These are phyloP conservation scores for Girardia tigrina DNA, from an alignment of 2,888 invertebrate species.

Conservation along the genomic window DNA sequence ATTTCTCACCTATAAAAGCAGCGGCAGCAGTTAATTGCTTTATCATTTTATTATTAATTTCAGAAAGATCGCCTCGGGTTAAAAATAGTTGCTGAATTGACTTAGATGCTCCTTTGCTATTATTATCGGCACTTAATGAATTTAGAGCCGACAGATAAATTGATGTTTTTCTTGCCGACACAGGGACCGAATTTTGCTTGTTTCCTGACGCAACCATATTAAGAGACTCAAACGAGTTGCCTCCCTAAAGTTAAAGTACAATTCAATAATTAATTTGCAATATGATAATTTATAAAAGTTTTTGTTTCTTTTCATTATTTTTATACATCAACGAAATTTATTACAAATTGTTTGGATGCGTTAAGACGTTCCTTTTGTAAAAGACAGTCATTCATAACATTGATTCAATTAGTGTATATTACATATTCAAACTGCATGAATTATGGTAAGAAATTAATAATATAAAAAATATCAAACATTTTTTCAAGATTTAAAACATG, in stretches of 20 bases:
- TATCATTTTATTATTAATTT: conserved; percentile 12
- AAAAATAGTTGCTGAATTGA: conserved; percentile 11
- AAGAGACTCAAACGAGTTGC: not conserved
- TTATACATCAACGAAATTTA: too few relatives aligned
- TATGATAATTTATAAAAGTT: too few relatives aligned
- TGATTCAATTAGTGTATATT: too few relatives aligned
- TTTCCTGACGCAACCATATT: not conserved
- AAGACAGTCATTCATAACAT: too few relatives aligned
- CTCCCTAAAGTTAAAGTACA: not conserved
- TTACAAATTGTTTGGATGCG: too few relatives aligned
- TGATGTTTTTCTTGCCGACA: conserved; percentile 7
- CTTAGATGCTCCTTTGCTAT: not conserved
- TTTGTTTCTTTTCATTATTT: too few relatives aligned
- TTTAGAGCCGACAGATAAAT: conserved; percentile 2
- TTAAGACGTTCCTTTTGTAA: too few relatives aligned
- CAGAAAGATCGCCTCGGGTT: not conserved
- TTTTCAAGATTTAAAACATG: too few relatives aligned
- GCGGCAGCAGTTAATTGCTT: conserved; percentile 17
- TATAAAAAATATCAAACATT: too few relatives aligned
- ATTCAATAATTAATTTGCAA: too few relatives aligned
- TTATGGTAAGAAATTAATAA: too few relatives aligned
- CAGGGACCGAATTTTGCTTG: not conserved
- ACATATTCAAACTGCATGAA: too few relatives aligned
- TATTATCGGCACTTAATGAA: not conserved
- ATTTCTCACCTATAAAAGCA: not conserved